Percentiles rank a stretch among this genome's conserved stretches.
Evolutionary conservation across 2,113 vertebrate genomes (phyloP).

Genomic region (Pterocles orientalis): DNA sequence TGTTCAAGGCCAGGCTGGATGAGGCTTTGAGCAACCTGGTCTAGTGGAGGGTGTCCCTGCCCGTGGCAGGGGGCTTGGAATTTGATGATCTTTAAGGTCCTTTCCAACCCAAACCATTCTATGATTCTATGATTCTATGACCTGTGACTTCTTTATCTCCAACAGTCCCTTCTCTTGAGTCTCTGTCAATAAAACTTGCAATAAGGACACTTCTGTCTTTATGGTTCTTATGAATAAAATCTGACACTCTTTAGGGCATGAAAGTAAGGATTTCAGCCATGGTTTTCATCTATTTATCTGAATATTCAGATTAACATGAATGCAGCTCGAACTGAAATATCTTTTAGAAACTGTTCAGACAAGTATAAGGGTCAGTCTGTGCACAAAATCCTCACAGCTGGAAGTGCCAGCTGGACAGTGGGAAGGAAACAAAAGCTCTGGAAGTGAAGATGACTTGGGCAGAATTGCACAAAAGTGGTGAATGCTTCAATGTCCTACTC

Average conservation of each 20-base stretch:
- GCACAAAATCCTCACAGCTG: neutral
- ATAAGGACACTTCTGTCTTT: neutral
- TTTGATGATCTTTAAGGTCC: too few relatives aligned
- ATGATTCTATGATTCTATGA: too few relatives aligned
- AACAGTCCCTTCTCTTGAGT: neutral
- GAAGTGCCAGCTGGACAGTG: neutral
- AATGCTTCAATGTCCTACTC: neutral
- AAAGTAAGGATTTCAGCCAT: neutral
- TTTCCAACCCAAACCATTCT: too few relatives aligned
- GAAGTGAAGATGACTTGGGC: neutral
- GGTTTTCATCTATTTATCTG: neutral
- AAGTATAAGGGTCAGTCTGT: neutral
- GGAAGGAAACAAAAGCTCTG: neutral
- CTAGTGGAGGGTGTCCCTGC: too few relatives aligned
- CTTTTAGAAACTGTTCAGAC: neutral
- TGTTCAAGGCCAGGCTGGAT: too few relatives aligned
- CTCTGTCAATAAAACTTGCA: neutral
- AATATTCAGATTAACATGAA: neutral
- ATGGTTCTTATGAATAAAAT: neutral
- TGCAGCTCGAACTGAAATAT: neutral
- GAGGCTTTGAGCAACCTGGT: too few relatives aligned
- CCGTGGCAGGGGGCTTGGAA: too few relatives aligned
- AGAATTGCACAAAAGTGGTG: fast-evolving
- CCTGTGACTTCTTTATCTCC: neutral
- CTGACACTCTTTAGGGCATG: neutral